Conservation (phyloP, 2,113 vertebrate species). For the Ivindomyrus marchei region DNA sequence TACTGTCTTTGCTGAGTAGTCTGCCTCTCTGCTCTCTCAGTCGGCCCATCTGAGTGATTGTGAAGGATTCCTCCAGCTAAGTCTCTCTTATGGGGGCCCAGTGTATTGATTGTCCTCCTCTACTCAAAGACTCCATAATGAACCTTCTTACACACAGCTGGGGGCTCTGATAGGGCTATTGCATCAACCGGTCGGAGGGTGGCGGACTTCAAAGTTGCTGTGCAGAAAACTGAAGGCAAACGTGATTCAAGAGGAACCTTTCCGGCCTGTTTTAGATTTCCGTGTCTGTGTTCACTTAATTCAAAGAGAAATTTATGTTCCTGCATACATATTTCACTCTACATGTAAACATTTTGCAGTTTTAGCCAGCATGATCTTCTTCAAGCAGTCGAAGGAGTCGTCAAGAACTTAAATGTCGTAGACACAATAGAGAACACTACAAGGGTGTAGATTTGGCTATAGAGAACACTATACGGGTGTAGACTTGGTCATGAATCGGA, state of each 20-base stretch:
- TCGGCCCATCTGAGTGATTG: not conserved
- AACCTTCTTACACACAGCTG: not conserved
- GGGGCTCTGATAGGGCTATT: not conserved
- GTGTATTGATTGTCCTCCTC: not conserved
- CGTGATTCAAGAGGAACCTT: not conserved
- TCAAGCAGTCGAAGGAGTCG: not conserved
- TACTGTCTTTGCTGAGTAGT: conserved; percentile 28
- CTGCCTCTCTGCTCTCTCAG: conserved; percentile 10
- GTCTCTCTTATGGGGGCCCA: not conserved
- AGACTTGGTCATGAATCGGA: not conserved
- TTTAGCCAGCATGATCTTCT: not conserved
- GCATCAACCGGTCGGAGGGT: not conserved
- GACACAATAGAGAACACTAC: not conserved
- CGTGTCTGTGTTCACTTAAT: not conserved
- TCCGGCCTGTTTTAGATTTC: not conserved
- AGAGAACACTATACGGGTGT: not conserved
- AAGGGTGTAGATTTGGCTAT: not conserved
- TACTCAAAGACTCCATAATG: not conserved
- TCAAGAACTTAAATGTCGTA: not conserved
- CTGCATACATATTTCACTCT: not conserved
- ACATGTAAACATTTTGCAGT: not conserved
- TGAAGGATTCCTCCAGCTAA: not conserved
- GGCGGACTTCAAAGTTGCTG: not conserved
- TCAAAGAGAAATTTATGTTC: not conserved
- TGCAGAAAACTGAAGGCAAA: not conserved